A percentile compares a stretch with the other conserved stretches of the same genome.
phyloP scores from a whole-genome alignment of 2,797 vertebrate species.

The Coregonus ussuriensis region DNA sequence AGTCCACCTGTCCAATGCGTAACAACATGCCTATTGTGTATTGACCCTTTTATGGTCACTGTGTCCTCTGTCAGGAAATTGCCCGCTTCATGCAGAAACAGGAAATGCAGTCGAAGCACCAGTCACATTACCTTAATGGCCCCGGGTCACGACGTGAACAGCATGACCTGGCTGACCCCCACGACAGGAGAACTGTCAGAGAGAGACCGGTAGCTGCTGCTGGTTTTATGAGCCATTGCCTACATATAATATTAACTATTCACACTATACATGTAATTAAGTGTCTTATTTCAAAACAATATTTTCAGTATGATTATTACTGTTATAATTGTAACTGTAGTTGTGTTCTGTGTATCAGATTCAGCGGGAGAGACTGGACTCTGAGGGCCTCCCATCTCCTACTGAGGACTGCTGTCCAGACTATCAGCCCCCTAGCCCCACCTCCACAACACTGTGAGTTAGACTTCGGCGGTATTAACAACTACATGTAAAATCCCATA shows the following conservation, averaged over 20 bases:
- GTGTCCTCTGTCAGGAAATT: slow-evolving; percentile 70
- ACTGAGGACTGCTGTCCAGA: slow-evolving; percentile 73
- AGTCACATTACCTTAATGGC: slow-evolving; percentile 67
- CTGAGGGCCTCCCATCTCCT: slow-evolving; percentile 73
- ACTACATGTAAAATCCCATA: too few species aligned
- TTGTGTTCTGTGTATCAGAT: slow-evolving; percentile 14
- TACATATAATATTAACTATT: too few species aligned
- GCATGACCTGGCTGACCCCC: slow-evolving; percentile 48
- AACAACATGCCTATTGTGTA: background rate
- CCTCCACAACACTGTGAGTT: slow-evolving; percentile 54
- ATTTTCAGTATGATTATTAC: too few species aligned
- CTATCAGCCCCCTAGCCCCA: slow-evolving; percentile 59
- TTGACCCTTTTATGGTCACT: background rate
- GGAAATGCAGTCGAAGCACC: slow-evolving; percentile 73
- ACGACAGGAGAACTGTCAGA: slow-evolving; percentile 52
- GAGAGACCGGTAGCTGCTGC: slow-evolving; percentile 58
- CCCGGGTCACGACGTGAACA: slow-evolving; percentile 57
- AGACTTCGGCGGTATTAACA: too few species aligned
- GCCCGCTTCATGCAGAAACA: slow-evolving; percentile 82
- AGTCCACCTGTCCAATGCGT: background rate
- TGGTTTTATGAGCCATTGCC: too few species aligned
- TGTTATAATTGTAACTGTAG: background rate
- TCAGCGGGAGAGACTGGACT: slow-evolving; percentile 73
- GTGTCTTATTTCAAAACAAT: too few species aligned
- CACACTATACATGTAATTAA: too few species aligned